Evolutionary conservation across 2,888 invertebrate genomes (phyloP), one percentile per base, ranked within the genome.

Genomic region (Taenaris catops): DNA sequence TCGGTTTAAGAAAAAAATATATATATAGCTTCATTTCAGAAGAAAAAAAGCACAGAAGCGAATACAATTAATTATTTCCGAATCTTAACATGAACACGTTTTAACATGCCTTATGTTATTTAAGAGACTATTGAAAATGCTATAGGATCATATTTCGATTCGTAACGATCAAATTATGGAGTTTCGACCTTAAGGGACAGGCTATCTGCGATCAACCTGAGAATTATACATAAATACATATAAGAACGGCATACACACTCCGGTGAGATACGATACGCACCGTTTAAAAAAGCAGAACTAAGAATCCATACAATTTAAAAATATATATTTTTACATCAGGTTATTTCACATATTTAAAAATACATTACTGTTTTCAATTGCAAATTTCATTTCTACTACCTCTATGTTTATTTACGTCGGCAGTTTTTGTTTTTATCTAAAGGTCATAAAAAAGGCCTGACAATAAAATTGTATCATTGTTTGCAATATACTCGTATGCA

Each of bases 91-190:
- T 37, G 31, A 34, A 41, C 37, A 41, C 27, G 26, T 44, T 44
- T 37, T 34, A 31, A 31, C 25, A 20, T 31, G 31, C 21, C 21
- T 40, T 24, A 33, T 8, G 31, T 41, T 41, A 32, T 38, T 46
- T 34, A 46, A 36, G 33, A 20, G 20, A 41, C 32, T 34, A 36
- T 40, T 44, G 25, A 34, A 33, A 37, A 41, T 36, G 31, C 36
- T 36, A 31, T 34, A 31, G 36, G 38, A 41, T 48, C 36, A 44
- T 42, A 42, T 46, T 44, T 40, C 41, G 44, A 46, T 48, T 35
- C 40, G 41, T 40, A 46, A 45, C 44, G 47, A 45, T 46, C 31
- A 46, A 42, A 46, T 38, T 48, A 45, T 48, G 31, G 25, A 26
- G 16, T 37, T 26, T 37, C 37, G 37, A 32, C 37, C 37, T 37